Conservation (phyloP, 2,888 invertebrate genomes). For the Drosophila aldrichi region DNA sequence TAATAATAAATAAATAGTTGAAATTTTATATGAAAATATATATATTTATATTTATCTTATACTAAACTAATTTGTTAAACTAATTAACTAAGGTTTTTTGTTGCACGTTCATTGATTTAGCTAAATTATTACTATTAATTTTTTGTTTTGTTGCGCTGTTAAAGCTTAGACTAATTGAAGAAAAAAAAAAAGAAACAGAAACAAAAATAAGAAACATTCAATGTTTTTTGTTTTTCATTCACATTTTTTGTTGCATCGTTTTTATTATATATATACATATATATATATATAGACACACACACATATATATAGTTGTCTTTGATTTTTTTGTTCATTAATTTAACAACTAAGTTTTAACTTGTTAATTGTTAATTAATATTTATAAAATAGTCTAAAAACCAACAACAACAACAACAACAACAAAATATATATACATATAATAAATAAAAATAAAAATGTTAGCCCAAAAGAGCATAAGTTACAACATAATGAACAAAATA, state of each 20-base stretch:
- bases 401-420: constrained; percentile 26
- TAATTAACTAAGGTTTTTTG: constrained; percentile 71
- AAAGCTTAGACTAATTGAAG: constrained; percentile 63
- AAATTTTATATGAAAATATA: constrained; percentile 44
- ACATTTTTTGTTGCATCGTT: constrained; percentile 73
- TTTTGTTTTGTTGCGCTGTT: constrained; percentile 59
- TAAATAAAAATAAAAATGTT: constrained; percentile 44
- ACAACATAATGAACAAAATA: constrained; percentile 79
- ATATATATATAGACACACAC: constrained; percentile 37
- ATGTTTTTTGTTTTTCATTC: constrained; percentile 43
- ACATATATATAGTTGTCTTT: constrained; percentile 39
- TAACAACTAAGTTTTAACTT: constrained; percentile 73
- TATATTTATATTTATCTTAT: constrained; percentile 48
- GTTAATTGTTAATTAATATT: constrained; percentile 81
- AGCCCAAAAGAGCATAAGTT: constrained; percentile 68
- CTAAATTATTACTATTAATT: constrained; percentile 68
- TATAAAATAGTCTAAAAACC: constrained; percentile 56
- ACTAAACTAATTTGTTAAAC: constrained; percentile 64
- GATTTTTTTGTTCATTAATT: constrained; percentile 73
- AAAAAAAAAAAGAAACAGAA: constrained; percentile 23
- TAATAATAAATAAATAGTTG: constrained; percentile 45
- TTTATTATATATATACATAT: constrained; percentile 48
- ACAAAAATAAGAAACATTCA: constrained; percentile 39
- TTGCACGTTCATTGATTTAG: constrained; percentile 68
- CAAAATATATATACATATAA: background rate